phyloP scores from a whole-genome alignment of 2,113 vertebrate species.

The Todiramphus saurophagus region DNA sequence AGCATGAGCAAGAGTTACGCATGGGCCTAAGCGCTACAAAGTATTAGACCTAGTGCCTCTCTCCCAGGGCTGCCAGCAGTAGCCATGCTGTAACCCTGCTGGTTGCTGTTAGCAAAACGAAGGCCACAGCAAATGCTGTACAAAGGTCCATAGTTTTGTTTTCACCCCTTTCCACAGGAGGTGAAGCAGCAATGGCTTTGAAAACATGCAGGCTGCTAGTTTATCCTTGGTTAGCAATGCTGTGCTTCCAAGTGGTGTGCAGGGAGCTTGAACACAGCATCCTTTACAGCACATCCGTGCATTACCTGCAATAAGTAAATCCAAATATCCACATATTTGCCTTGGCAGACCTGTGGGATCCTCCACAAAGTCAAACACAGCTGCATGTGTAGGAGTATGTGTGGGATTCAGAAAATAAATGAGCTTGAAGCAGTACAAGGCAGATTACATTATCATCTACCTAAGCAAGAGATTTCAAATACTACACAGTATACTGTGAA shows the following conservation, averaged over 20 bases:
- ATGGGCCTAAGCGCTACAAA: neutral
- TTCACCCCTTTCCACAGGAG: neutral
- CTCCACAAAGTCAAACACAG: neutral
- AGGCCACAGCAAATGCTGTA: neutral
- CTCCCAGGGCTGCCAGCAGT: neutral
- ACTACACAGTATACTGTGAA: neutral
- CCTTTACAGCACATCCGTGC: neutral
- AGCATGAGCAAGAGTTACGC: neutral
- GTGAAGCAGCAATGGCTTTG: neutral
- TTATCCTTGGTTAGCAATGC: neutral
- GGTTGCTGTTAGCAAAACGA: neutral
- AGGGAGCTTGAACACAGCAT: neutral
- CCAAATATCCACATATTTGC: neutral
- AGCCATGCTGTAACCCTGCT: neutral
- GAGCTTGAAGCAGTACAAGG: neutral
- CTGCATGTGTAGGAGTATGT: neutral
- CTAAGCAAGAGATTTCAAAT: neutral
- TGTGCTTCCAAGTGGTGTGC: neutral
- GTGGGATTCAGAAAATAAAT: neutral
- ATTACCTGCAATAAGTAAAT: neutral
- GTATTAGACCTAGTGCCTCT: neutral
- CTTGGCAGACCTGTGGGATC: neutral
- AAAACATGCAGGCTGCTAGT: neutral
- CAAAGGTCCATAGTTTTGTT: neutral
- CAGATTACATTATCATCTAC: neutral